Conservation (phyloP, 2,888 invertebrate species). For the Leptura quadrifasciata region DNA sequence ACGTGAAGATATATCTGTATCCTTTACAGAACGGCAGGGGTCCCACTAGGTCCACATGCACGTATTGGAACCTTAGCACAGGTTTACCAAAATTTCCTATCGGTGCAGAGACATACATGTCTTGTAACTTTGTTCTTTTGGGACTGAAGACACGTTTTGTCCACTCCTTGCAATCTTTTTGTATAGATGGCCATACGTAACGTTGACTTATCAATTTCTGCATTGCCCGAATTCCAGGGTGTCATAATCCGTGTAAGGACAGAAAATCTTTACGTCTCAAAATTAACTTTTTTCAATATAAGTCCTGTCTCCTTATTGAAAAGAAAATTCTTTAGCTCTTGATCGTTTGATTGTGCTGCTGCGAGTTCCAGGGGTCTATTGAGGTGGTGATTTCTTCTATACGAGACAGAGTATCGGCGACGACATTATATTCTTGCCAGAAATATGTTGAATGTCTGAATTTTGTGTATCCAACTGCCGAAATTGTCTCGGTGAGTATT, state of each 20-base stretch:
- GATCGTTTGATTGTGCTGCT: background rate
- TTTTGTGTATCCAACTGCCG: too few relatives aligned
- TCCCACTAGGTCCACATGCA: constrained; percentile 58
- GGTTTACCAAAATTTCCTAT: background rate
- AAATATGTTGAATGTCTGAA: constrained; percentile 13
- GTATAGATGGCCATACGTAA: constrained; percentile 71
- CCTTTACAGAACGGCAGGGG: constrained; percentile 4
- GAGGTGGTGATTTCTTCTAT: background rate
- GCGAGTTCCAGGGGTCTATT: background rate
- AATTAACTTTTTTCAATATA: background rate
- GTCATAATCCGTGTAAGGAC: constrained; percentile 59
- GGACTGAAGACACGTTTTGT: constrained; percentile 61
- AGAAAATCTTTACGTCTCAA: constrained; percentile 46
- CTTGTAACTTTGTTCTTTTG: constrained; percentile 66
- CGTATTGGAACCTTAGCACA: constrained; percentile 60
- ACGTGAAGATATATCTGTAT: too few relatives aligned
- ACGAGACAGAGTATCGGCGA: constrained; percentile 7
- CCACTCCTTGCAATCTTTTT: constrained; percentile 68
- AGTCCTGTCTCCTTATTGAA: background rate
- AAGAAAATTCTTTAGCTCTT: background rate
- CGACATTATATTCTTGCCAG: constrained; percentile 23
- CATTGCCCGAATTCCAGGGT: constrained; percentile 62
- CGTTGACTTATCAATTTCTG: constrained; percentile 63
- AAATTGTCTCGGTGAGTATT: too few relatives aligned
- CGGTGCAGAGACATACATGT: constrained; percentile 53